Evolutionary conservation across 1,140 invertebrate species (phyloP).

Genomic region (Leptinotarsa lineolata): DNA sequence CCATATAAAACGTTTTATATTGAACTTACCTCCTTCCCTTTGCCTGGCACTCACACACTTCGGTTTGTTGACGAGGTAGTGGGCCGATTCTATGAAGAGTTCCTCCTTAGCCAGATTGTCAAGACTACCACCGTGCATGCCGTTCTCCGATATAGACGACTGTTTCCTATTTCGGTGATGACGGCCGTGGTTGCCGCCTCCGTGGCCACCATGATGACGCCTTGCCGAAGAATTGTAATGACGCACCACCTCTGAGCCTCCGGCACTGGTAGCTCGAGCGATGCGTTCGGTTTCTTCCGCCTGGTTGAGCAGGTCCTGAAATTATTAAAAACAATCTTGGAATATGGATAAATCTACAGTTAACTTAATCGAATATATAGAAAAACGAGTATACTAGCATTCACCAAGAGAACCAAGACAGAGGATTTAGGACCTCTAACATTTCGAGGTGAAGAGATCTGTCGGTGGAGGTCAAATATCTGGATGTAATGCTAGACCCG

Average conservation of each 20-base stretch:
- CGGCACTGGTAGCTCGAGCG: conserved; percentile 48
- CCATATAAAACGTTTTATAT: neutral
- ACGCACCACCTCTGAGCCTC: conserved; percentile 51
- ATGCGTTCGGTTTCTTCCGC: conserved; percentile 64
- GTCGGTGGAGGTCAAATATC: too few relatives aligned
- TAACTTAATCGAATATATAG: too few relatives aligned
- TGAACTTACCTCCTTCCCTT: conserved; percentile 65
- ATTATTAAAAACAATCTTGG: conserved; percentile 22
- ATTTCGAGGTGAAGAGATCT: too few relatives aligned
- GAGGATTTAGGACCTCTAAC: too few relatives aligned
- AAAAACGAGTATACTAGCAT: too few relatives aligned
- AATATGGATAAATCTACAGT: too few relatives aligned
- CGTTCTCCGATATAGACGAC: conserved; percentile 60
- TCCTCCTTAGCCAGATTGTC: conserved; percentile 62
- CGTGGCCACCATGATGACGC: conserved; percentile 37
- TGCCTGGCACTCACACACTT: conserved; percentile 62
- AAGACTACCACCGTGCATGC: conserved; percentile 63
- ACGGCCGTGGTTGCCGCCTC: conserved; percentile 26
- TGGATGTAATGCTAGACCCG: too few relatives aligned
- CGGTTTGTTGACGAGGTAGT: conserved; percentile 33
- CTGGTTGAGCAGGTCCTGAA: conserved; percentile 63
- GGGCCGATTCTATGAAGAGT: conserved; percentile 34
- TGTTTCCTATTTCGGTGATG: conserved; percentile 57
- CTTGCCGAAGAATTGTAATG: conserved; percentile 50
- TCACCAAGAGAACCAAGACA: too few relatives aligned